Percentiles rank a stretch among this genome's conserved stretches.
These are phyloP conservation scores for Linyphia triangularis DNA, from an alignment of 2,888 invertebrate genomes.

Conservation along the genomic window DNA sequence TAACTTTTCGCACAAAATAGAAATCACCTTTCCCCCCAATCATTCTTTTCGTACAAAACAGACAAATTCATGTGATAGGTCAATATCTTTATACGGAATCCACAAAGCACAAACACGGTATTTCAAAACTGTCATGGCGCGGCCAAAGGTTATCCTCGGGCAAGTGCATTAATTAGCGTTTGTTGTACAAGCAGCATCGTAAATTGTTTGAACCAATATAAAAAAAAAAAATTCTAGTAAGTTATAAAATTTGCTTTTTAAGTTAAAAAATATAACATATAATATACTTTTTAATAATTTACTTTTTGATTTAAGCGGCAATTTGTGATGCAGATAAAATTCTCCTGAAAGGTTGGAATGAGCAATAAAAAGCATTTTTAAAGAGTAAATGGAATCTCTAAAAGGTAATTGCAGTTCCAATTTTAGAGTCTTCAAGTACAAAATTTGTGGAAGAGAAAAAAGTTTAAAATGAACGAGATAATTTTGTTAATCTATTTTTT, in stretches of 20 bases:
- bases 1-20: background rate
- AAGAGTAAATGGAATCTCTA: too few relatives aligned
- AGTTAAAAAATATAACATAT: background rate
- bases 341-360: too few relatives aligned
- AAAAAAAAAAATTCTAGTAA: background rate
- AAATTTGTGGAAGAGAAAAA: too few relatives aligned
- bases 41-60: background rate
- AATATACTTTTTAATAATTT: too few relatives aligned
- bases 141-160: conserved; percentile 72
- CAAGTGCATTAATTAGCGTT: conserved; percentile 61
- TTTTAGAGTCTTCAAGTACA: too few relatives aligned
- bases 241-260: background rate
- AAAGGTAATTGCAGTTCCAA: too few relatives aligned
- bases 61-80: background rate
- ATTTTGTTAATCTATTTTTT: too few relatives aligned
- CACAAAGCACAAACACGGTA: conserved; percentile 31
- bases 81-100: background rate
- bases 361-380: too few relatives aligned
- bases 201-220: background rate
- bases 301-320: too few relatives aligned
- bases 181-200: conserved; percentile 8
- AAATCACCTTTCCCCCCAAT: background rate
- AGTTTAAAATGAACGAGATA: too few relatives aligned
- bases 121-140: conserved; percentile 73
- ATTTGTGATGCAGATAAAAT: too few relatives aligned